Percentiles rank a stretch among this genome's conserved stretches.
Conservation (phyloP, 2,888 invertebrate species). For the Chrysomela aeneicollis region DNA sequence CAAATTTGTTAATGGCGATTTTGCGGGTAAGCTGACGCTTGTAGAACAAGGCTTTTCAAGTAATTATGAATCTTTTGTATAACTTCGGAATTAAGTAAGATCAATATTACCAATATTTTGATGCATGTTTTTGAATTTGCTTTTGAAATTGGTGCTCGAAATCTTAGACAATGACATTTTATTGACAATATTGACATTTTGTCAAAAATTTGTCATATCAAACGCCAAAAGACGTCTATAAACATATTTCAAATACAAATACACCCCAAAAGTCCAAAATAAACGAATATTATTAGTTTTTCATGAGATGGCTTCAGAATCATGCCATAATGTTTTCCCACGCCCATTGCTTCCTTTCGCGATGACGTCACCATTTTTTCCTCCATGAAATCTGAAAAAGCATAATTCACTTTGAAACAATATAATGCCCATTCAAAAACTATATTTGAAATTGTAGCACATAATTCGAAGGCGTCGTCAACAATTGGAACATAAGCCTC, state of each 20-base stretch:
- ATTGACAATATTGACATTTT: slow-evolving; percentile 43
- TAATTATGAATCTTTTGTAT: slow-evolving; percentile 21
- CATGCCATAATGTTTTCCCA: slow-evolving; percentile 25
- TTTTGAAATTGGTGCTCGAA: slow-evolving; percentile 32
- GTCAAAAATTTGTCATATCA: slow-evolving; percentile 42
- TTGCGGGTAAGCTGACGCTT: slow-evolving; percentile 34
- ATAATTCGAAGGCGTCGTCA: background rate
- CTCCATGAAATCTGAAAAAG: slow-evolving; percentile 25
- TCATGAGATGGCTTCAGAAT: slow-evolving; percentile 20
- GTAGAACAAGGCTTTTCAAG: slow-evolving; percentile 22
- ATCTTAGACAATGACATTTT: slow-evolving; percentile 39
- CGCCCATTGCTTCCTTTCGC: slow-evolving; percentile 34
- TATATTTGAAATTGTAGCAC: slow-evolving; percentile 21
- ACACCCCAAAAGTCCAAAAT: background rate
- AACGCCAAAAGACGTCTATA: slow-evolving; percentile 40
- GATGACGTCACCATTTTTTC: slow-evolving; percentile 38
- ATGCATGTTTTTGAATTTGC: slow-evolving; percentile 24
- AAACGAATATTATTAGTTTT: slow-evolving; percentile 4
- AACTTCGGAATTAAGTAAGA: slow-evolving; percentile 10
- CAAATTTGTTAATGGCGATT: slow-evolving; percentile 33
- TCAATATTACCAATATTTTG: slow-evolving; percentile 9
- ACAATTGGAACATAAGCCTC: background rate
- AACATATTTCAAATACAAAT: slow-evolving; percentile 32
- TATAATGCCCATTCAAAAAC: background rate
- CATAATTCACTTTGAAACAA: background rate